Evolutionary conservation across 1,140 invertebrate species (phyloP).

Genomic region (Drosophila guanche): DNA sequence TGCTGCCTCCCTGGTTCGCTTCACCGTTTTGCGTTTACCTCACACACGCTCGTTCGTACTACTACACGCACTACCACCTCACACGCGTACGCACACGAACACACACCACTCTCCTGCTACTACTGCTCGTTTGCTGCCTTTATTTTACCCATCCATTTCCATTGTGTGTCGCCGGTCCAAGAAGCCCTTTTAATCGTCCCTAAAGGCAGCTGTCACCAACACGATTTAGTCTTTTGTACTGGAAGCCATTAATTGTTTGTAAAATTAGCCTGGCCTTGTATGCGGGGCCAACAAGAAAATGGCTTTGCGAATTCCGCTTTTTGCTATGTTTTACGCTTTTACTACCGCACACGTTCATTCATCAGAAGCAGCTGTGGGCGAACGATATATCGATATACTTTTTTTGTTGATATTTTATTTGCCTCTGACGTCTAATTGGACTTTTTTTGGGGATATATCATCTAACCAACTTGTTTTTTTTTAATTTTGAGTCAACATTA

Average conservation of each 20-base stretch:
- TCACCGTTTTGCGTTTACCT: slow-evolving; percentile 25
- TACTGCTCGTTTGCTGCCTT: slow-evolving; percentile 20
- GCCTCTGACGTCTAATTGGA: no score
- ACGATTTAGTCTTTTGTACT: no score
- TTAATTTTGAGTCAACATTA: no score
- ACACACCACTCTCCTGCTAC: slow-evolving; percentile 56
- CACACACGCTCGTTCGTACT: slow-evolving; percentile 66
- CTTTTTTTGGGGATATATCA: no score
- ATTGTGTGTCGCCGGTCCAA: slow-evolving; percentile 32
- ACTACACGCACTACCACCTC: slow-evolving; percentile 55
- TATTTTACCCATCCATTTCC: slow-evolving; percentile 25
- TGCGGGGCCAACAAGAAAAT: slow-evolving; percentile 14
- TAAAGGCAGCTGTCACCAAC: no score
- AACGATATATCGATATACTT: slow-evolving; percentile 14
- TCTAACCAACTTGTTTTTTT: no score
- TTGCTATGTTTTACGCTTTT: slow-evolving; percentile 66
- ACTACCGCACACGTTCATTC: slow-evolving; percentile 68
- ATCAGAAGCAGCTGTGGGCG: slow-evolving; percentile 60
- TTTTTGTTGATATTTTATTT: no score
- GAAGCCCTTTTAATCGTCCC: no score
- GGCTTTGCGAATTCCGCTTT: slow-evolving; percentile 50
- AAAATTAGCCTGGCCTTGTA: neutral
- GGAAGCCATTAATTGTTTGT: no score
- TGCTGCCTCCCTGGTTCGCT: slow-evolving; percentile 32
- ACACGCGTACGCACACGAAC: slow-evolving; percentile 50